Evolutionary conservation across 92 coral and sea anemone species (phyloP).

Genomic region (Phymanthus crucifer): DNA sequence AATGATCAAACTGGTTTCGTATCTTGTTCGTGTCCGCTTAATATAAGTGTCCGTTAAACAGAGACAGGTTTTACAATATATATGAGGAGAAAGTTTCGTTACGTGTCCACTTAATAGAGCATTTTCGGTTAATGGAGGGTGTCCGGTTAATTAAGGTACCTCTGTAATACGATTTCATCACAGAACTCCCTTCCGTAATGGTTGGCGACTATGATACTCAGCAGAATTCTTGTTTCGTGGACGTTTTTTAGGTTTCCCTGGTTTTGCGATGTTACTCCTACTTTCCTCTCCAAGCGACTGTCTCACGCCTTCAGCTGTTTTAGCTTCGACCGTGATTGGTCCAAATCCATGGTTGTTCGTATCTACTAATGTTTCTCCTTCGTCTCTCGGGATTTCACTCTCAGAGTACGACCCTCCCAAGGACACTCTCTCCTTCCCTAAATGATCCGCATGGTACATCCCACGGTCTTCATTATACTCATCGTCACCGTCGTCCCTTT

Average conservation of each 20-base stretch:
- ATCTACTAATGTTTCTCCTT: conserved; percentile 75
- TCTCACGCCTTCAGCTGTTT: conserved; percentile 83
- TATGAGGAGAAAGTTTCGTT: too few species aligned
- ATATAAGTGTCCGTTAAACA: too few species aligned
- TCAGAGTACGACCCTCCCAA: conserved; percentile 74
- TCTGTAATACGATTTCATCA: neutral
- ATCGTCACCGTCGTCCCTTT: conserved; percentile 34
- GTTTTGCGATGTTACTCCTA: conserved; percentile 49
- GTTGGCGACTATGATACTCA: neutral
- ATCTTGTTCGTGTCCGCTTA: too few species aligned
- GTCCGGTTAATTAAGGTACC: too few species aligned
- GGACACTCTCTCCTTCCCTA: conserved; percentile 56
- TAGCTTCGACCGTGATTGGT: conserved; percentile 98
- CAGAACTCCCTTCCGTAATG: neutral
- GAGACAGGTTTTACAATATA: too few species aligned
- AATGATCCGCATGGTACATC: conserved; percentile 31
- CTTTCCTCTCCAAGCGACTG: conserved; percentile 54
- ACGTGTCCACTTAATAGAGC: too few species aligned
- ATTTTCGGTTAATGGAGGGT: too few species aligned
- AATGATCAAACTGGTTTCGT: too few species aligned
- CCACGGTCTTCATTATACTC: conserved; percentile 37
- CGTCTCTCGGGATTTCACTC: conserved; percentile 46
- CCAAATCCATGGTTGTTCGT: conserved; percentile 87
- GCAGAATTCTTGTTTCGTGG: neutral
- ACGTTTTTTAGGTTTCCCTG: conserved; percentile 29